Base-by-base conservation (phyloP, 2,888 invertebrate genomes). In the Gnatocerus cornutus region DNA sequence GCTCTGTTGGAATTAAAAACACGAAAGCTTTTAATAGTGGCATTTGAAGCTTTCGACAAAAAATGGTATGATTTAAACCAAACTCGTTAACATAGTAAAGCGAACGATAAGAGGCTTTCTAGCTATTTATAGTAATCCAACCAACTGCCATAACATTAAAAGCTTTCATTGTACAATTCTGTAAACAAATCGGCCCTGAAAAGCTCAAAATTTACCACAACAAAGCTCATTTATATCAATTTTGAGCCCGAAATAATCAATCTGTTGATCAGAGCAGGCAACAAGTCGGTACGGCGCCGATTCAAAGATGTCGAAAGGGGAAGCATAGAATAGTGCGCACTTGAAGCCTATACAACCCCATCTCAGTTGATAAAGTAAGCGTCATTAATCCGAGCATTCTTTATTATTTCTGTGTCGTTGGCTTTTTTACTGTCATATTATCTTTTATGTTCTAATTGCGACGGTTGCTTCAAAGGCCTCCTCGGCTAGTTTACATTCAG, bases 391-490 rank as follows among this genome's bases (percentile, higher is more conserved):
- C 75, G 74, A 80, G 81, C 76, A 79, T 80, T 80, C 81, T 81
- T 81, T 82, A 82, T 81, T 81, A 82, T 80, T 80, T 81, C 81
- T 80, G 77, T 81, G 80, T 79, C 80, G 82, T 78, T 81, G 74
- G 79, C 80, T 77, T 81, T 81, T 82, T 81, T 81, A 75, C 77
- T 76, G 79, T 78, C 79, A 76, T 80, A 81, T 80, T 80, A 80
- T 82, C 82, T 80, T 81, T 81, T 80, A 80, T 79, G 80, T 80
- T 79, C 76, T 81, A 82, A 82, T 82, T 82, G 81, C 80, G 74
- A 74, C 74, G 68, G 71, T 62, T 73, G 70, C 71, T 76, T 80
- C 81, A 80, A 81, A 80, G 78, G 73, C 71, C 73, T 78, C 74
- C 74, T 73, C 75, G 77, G 78, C 80, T 80, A 80, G 82, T 82